These are phyloP conservation scores for Brachionus sp. DNA, from an alignment of 1,140 invertebrate species.

Conservation along the genomic window DNA sequence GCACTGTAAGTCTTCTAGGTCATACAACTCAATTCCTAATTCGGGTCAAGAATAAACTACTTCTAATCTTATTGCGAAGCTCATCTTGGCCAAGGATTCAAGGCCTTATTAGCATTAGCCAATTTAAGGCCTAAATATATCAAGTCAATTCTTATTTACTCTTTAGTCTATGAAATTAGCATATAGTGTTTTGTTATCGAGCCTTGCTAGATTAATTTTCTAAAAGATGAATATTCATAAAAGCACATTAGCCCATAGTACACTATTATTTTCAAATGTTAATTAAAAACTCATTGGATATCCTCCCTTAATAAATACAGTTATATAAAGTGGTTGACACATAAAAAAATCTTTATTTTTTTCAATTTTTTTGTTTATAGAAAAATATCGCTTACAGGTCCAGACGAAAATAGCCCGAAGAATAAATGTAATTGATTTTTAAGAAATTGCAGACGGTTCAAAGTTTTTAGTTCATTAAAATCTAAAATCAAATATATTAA, in stretches of 20 bases:
- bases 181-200: not conserved
- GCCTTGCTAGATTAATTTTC: constrained; percentile 18
- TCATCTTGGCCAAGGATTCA: not conserved
- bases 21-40: not conserved
- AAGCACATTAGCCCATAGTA: not conserved
- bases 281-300: constrained; percentile 30
- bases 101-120: not conserved
- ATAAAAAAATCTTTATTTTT: not conserved
- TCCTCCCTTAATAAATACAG: constrained; percentile 6
- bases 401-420: not conserved
- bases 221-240: constrained; percentile 29
- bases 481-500: no score
- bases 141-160: constrained; percentile 19
- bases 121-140: not conserved
- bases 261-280: constrained; percentile 21
- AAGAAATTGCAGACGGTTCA: not conserved
- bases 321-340: constrained; percentile 13
- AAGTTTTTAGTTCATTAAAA: not conserved
- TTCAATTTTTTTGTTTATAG: not conserved
- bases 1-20: not conserved
- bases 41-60: not conserved
- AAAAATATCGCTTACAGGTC: not conserved
- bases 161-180: constrained; percentile 22
- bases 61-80: not conserved
- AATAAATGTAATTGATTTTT: not conserved